Evolutionary conservation across 2,797 vertebrate species (phyloP).

Genomic region (Ceyx erithaca): DNA sequence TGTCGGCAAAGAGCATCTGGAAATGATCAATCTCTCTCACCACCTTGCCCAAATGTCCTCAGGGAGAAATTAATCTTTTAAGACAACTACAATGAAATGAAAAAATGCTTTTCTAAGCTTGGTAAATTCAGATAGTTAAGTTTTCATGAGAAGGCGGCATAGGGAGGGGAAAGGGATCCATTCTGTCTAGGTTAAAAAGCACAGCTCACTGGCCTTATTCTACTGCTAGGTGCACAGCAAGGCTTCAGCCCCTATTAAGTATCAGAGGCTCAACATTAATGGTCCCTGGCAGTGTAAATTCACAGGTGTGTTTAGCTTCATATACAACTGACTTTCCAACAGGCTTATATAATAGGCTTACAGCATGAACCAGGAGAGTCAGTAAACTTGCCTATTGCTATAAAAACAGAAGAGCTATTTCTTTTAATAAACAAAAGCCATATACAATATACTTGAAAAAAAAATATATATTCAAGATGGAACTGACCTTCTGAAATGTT

Average conservation of each 20-base stretch:
- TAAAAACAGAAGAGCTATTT: neutral
- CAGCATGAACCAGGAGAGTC: neutral
- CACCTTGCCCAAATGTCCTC: neutral
- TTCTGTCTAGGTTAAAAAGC: neutral
- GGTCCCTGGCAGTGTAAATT: neutral
- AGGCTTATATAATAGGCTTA: neutral
- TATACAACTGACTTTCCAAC: neutral
- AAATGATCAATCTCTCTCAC: constrained; percentile 16
- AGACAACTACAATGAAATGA: constrained; percentile 11
- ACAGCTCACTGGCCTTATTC: neutral
- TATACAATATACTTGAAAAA: neutral
- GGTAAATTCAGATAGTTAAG: neutral
- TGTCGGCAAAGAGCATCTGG: constrained; percentile 29
- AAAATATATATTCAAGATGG: neutral
- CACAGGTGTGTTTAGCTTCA: neutral
- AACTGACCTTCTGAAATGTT: neutral
- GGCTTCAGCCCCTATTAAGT: neutral
- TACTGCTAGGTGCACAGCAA: neutral
- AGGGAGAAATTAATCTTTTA: constrained; percentile 36
- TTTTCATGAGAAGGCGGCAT: neutral
- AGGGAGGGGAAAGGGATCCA: neutral
- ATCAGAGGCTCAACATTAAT: neutral
- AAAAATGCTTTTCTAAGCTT: neutral
- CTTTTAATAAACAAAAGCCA: neutral
- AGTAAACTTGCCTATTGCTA: neutral